A percentile compares a stretch with the other conserved stretches of the same genome.
Conservation (phyloP, 2,888 invertebrate genomes). For the Calameuta filiformis region DNA sequence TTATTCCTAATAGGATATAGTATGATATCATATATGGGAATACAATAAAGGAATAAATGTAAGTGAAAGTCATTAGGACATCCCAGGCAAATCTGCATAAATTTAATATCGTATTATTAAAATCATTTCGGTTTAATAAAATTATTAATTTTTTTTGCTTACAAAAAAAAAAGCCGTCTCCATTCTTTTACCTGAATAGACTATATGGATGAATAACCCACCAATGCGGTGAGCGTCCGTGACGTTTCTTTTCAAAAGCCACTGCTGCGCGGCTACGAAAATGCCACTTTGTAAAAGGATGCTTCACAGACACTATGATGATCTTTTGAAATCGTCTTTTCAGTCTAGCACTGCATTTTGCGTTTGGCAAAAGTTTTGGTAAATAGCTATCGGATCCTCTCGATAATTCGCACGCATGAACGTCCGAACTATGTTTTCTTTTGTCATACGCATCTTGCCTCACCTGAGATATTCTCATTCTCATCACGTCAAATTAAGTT, state of each 20-base stretch:
- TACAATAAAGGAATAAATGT: constrained; percentile 45
- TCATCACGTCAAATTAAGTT: too few relatives aligned
- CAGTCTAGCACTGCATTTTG: constrained; percentile 41
- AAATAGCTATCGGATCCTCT: constrained; percentile 55
- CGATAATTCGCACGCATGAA: constrained; percentile 52
- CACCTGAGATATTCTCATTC: too few relatives aligned
- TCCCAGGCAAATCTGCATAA: constrained; percentile 51
- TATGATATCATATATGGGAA: constrained; percentile 47
- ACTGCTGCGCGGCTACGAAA: constrained; percentile 58
- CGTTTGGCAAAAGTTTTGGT: constrained; percentile 58
- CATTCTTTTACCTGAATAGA: constrained; percentile 39
- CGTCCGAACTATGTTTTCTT: neutral
- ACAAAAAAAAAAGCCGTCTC: too few relatives aligned
- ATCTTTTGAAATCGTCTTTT: constrained; percentile 53
- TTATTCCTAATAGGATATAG: constrained; percentile 37
- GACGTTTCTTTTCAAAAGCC: constrained; percentile 55
- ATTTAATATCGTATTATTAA: neutral
- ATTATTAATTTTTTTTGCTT: neutral
- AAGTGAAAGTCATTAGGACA: constrained; percentile 47
- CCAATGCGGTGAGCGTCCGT: constrained; percentile 48
- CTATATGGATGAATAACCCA: constrained; percentile 63
- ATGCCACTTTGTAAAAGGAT: constrained; percentile 48
- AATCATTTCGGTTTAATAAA: neutral
- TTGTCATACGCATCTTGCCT: neutral
- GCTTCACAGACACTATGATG: constrained; percentile 49